phyloP scores from a whole-genome alignment of 2,797 vertebrate genomes.

The Chaenodraco wilsoni region DNA sequence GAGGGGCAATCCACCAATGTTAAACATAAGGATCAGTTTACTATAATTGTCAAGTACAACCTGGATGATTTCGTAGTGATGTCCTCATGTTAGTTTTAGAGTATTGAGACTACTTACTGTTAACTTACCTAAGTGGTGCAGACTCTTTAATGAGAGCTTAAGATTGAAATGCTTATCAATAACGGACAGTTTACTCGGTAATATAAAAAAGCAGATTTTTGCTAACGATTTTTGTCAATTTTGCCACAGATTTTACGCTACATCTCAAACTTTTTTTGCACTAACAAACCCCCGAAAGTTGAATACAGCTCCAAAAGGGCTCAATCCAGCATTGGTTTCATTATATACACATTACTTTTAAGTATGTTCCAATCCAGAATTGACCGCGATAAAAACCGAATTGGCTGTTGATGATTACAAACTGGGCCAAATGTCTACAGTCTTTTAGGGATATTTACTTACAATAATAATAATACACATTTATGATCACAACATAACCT shows the following conservation, averaged over 20 bases:
- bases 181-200: not conserved
- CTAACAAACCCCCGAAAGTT: not conserved
- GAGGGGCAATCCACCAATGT: not conserved
- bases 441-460: too few relatives aligned
- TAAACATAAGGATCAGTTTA: constrained; percentile 4
- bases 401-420: not conserved
- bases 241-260: too few relatives aligned
- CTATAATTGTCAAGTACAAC: not conserved
- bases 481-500: too few relatives aligned
- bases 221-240: not conserved
- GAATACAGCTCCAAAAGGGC: too few relatives aligned
- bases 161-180: not conserved
- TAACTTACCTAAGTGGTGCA: too few relatives aligned
- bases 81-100: not conserved
- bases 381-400: not conserved
- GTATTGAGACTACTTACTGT: not conserved
- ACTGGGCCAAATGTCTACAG: not conserved
- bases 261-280: not conserved
- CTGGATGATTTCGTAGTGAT: not conserved
- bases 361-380: not conserved
- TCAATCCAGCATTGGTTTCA: not conserved
- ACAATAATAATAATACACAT: too few relatives aligned
- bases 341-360: not conserved
- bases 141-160: not conserved
- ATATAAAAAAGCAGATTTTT: not conserved